Conservation (phyloP, 2,888 invertebrate genomes). For the Agrochola circellaris region DNA sequence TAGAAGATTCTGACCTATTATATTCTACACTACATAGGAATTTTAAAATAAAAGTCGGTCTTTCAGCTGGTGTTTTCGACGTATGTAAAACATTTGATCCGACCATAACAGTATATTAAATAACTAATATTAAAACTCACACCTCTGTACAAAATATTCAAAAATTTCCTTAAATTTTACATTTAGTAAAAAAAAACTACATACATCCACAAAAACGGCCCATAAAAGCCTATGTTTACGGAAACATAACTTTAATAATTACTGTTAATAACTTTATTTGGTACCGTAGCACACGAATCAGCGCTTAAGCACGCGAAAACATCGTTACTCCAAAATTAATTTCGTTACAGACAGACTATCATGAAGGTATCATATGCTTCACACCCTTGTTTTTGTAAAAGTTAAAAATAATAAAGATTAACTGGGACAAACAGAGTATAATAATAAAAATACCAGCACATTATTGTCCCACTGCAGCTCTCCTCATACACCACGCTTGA, state of each 20-base stretch:
- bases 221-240: constrained; percentile 46
- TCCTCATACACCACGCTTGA: no score
- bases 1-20: not conserved
- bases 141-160: not conserved
- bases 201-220: constrained; percentile 1
- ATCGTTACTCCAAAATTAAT: constrained; percentile 63
- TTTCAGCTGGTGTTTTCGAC: not conserved
- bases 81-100: not conserved
- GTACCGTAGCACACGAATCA: constrained; percentile 34
- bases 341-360: constrained; percentile 29
- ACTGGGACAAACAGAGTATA: not conserved
- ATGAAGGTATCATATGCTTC: constrained; percentile 44
- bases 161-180: not conserved
- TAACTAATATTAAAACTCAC: not conserved
- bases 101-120: not conserved
- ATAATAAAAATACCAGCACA: not conserved
- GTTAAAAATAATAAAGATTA: constrained; percentile 1
- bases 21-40: not conserved
- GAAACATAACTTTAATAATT: constrained; percentile 45
- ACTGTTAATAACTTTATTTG: constrained; percentile 54
- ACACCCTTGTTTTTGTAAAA: constrained; percentile 46
- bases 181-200: not conserved
- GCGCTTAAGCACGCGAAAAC: constrained; percentile 59
- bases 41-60: not conserved
- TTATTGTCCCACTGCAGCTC: no score